Evolutionary conservation across 2,113 vertebrate species (phyloP).

Genomic region (Sterrhoptilus dennistouni): DNA sequence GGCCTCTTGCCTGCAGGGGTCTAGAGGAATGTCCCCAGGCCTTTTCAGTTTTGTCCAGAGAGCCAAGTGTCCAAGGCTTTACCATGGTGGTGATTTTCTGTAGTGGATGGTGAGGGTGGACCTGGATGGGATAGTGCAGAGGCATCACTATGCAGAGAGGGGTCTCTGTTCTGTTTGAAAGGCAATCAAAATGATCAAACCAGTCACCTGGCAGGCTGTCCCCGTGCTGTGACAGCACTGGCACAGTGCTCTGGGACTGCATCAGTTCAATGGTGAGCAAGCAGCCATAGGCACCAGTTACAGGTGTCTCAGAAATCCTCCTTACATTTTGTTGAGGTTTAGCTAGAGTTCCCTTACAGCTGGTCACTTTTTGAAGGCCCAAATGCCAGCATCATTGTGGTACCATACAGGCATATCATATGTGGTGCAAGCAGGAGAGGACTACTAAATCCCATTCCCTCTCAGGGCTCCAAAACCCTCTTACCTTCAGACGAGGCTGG

Average conservation of each 20-base stretch:
- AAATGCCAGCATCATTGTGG: not conserved
- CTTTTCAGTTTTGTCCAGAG: not conserved
- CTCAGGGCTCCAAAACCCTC: not conserved
- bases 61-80: fast-evolving
- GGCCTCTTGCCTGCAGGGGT: not conserved
- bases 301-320: not conserved
- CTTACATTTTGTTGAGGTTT: not conserved
- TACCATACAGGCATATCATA: no score
- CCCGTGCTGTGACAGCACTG: fast-evolving
- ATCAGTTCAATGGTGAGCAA: not conserved
- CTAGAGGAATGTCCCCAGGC: not conserved
- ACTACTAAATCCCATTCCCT: not conserved
- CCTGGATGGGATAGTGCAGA: not conserved
- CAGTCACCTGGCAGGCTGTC: not conserved
- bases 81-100: fast-evolving
- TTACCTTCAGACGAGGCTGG: not conserved
- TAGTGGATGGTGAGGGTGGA: not conserved
- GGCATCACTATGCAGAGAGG: not conserved
- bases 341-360: not conserved
- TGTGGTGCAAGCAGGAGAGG: not conserved
- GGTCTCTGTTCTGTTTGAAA: not conserved
- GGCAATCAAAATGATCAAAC: not conserved
- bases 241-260: not conserved
- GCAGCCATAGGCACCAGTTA: not conserved
- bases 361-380: not conserved